Base-by-base conservation (phyloP, 2,797 vertebrate genomes). In the Urosaurus nigricauda region DNA sequence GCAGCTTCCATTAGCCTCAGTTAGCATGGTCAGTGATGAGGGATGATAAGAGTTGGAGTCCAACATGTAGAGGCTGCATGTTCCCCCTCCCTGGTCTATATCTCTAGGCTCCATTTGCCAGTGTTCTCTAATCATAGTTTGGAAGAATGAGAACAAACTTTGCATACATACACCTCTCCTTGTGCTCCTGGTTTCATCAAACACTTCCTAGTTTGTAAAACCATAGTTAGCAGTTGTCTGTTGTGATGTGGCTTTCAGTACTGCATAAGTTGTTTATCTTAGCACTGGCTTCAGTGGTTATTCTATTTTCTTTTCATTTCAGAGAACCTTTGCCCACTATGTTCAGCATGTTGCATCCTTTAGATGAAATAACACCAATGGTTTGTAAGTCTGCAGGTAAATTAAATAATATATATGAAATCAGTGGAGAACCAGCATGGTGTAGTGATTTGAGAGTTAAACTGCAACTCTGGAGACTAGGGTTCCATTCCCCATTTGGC, bases 301-400 rank as follows among this genome's bases (percentile, higher is more conserved):
- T 83, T 81, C 58, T 6, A 68, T 65, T 85, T 90, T 43, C 85
- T 90, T 43, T 93, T 87, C 40, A 96, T 94, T 86, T 74, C 95
- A 99, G 99, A 93, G 98, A 99, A 84, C 98, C 98, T 94, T 97
- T 99, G 90, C 99, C 99, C 1, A 99, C 98, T 0, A 96, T 99
- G 94, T 99, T 99, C 96, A 99, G 99, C 96, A 99, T 99, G 98
- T 95, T 99, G 71, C 99, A 99, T 93, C 99, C 98, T 0, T 95
- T 99, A 89, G 98, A 99, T 95, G 99, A 99, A 95, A 99, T 99
- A 68, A 98, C 98, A 14, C 99, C 99, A 75, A 96, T 99, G 8
- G 96, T 99, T 82, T 98, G 96, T 96, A 98, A 97, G 94, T 97
- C 98, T 85, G 96, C 97, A 97, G 98, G 99, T 99, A 96, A 71